A percentile compares a stretch with the other conserved stretches of the same genome.
phyloP scores from a whole-genome alignment of 2,797 vertebrate species.

The Hapalemur alaotrensis region DNA sequence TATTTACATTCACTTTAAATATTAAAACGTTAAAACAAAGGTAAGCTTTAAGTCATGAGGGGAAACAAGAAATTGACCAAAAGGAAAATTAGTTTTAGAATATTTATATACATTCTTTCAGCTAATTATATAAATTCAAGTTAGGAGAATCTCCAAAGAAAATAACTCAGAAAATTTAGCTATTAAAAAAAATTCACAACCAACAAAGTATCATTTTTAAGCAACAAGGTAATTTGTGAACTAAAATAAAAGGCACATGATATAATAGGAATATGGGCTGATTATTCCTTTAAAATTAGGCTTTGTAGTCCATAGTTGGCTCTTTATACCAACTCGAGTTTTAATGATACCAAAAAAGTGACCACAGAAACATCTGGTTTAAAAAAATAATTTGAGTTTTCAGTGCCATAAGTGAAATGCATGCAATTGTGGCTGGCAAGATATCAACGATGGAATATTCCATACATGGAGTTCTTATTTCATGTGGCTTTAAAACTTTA shows the following conservation, averaged over 20 bases:
- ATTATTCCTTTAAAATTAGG: conserved; percentile 76
- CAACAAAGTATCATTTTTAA: conserved; percentile 75
- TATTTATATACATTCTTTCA: background rate
- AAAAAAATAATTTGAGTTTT: conserved; percentile 70
- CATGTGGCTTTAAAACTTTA: conserved; percentile 83
- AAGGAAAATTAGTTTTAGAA: conserved; percentile 23
- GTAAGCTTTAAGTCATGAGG: background rate
- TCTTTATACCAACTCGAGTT: conserved; percentile 71
- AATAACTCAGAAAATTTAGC: conserved; percentile 68
- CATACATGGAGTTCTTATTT: conserved; percentile 83
- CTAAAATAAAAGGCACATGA: conserved; percentile 82
- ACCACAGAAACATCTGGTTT: conserved; percentile 90
- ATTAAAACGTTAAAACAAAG: conserved; percentile 32
- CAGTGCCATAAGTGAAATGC: conserved; percentile 84
- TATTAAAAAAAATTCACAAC: conserved; percentile 69
- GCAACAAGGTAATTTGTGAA: conserved; percentile 77
- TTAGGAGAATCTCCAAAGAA: conserved; percentile 64
- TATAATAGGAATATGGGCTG: conserved; percentile 70
- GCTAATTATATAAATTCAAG: conserved; percentile 23
- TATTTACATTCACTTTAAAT: conserved; percentile 32
- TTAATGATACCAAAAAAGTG: conserved; percentile 84
- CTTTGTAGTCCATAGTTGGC: conserved; percentile 68
- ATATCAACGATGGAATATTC: conserved; percentile 84
- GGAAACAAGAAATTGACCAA: background rate
- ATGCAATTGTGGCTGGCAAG: conserved; percentile 81